phyloP scores from a whole-genome alignment of 2,888 invertebrate species.

The Drosophila cracens region DNA sequence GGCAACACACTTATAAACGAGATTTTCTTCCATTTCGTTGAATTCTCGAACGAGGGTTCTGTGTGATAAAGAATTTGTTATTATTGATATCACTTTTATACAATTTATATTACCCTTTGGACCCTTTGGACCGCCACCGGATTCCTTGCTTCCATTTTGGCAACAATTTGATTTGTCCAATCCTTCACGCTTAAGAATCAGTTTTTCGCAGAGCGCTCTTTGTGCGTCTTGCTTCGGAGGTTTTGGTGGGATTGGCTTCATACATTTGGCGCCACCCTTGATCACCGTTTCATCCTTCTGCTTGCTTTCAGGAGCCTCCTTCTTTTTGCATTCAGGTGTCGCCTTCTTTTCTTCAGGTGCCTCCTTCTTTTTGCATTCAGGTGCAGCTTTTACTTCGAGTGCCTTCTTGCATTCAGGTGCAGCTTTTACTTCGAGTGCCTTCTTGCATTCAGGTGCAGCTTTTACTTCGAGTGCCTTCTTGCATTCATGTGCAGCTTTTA shows the following conservation, averaged over 20 bases:
- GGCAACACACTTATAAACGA: slow-evolving; percentile 44
- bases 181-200: slow-evolving; percentile 20
- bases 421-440: no score
- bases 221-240: not conserved
- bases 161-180: not conserved
- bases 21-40: slow-evolving; percentile 43
- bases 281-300: slow-evolving; percentile 19
- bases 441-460: not conserved
- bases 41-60: slow-evolving; percentile 11
- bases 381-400: not conserved
- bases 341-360: not conserved
- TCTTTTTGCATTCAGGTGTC: not conserved
- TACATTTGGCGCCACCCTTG: slow-evolving; percentile 15
- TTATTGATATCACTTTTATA: not conserved
- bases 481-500: not conserved
- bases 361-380: slow-evolving; percentile 4
- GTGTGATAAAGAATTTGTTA: not conserved
- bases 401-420: not conserved
- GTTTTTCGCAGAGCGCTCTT: slow-evolving; percentile 26
- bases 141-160: not conserved
- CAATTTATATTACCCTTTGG: not conserved
- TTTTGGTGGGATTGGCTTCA: not conserved
- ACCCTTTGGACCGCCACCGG: slow-evolving; percentile 28
- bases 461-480: no score
- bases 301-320: not conserved